Evolutionary conservation across 2,888 invertebrate genomes (phyloP).

Genomic region (Geophilus truncorum): DNA sequence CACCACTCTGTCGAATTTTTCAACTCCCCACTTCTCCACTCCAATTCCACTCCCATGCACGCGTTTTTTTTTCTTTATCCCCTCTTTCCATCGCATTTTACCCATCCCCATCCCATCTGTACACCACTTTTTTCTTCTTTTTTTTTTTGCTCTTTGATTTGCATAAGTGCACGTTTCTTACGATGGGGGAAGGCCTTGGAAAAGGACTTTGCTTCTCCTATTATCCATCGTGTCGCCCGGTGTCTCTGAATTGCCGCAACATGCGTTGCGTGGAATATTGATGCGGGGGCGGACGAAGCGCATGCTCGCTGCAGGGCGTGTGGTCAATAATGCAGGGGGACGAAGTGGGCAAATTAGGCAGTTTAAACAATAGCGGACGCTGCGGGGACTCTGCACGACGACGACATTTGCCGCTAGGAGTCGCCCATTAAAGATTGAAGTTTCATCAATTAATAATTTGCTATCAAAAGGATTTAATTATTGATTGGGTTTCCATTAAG

Average conservation of each 20-base stretch:
- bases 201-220: background rate
- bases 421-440: background rate
- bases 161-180: background rate
- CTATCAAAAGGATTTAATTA: conserved; percentile 28
- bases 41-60: too few relatives aligned
- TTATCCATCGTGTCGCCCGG: background rate
- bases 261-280: background rate
- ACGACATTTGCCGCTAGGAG: background rate
- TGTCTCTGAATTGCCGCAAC: background rate
- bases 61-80: conserved; percentile 36
- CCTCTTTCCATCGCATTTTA: conserved; percentile 35
- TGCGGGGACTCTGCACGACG: background rate
- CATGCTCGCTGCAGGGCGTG: background rate
- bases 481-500: conserved; percentile 30
- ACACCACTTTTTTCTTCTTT: conserved; percentile 37
- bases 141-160: conserved; percentile 31
- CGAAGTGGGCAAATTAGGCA: conserved; percentile 24
- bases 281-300: background rate
- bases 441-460: conserved; percentile 30
- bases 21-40: background rate
- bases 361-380: conserved; percentile 25
- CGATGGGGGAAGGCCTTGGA: too few relatives aligned
- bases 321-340: conserved; percentile 2
- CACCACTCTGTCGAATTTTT: background rate
- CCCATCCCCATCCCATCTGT: too few relatives aligned